These are phyloP conservation scores for Drosophila parvula DNA, from an alignment of 1,140 invertebrate species.

Conservation along the genomic window DNA sequence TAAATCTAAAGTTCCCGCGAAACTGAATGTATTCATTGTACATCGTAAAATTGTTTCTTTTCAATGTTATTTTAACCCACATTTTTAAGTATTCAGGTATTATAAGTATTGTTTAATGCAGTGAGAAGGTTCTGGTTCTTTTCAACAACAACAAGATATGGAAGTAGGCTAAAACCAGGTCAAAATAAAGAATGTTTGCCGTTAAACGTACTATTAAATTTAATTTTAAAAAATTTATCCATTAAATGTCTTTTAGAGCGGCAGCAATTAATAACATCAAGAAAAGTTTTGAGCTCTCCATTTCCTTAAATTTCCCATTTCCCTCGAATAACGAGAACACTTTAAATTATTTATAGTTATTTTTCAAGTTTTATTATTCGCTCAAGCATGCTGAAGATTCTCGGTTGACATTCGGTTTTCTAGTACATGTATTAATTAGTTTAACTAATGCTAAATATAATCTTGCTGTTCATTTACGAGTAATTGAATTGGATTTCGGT, in stretches of 20 bases:
- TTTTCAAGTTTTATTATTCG: constrained; percentile 70
- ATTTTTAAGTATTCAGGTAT: too few species aligned
- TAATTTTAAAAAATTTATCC: too few species aligned
- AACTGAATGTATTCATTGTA: background rate
- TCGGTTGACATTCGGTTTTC: constrained; percentile 71
- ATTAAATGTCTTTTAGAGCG: too few species aligned
- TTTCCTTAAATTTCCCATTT: background rate
- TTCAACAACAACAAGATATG: too few species aligned
- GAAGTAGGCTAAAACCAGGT: too few species aligned
- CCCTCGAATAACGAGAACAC: background rate
- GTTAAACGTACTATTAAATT: too few species aligned
- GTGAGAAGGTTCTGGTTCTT: too few species aligned
- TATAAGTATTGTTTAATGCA: too few species aligned
- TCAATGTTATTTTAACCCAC: too few species aligned
- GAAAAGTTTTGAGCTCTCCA: too few species aligned
- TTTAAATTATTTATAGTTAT: constrained; percentile 26
- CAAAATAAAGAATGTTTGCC: too few species aligned
- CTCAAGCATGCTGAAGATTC: constrained; percentile 70
- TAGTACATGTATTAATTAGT: constrained; percentile 66
- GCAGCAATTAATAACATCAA: too few species aligned
- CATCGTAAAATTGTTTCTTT: background rate
- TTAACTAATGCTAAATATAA: constrained; percentile 78
- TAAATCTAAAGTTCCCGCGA: background rate
- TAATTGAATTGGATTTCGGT: constrained; percentile 53
- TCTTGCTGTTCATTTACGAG: constrained; percentile 56